Percentiles rank a stretch among this genome's conserved stretches.
These are phyloP conservation scores for Phasianus colchicus DNA, from an alignment of 2,113 vertebrate species.

Conservation along the genomic window DNA sequence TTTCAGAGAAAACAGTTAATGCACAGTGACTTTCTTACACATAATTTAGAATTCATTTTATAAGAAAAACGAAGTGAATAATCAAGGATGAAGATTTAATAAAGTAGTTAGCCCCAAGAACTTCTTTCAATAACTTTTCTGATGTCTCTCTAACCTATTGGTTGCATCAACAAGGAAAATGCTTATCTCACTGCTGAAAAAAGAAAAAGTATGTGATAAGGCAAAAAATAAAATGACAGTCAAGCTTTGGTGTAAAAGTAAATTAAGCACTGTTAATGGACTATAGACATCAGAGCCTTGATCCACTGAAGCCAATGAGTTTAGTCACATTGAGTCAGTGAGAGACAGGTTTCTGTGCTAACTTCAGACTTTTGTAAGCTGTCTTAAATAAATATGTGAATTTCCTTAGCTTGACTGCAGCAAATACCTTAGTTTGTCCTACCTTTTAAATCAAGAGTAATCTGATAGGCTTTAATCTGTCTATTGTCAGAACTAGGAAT, in stretches of 20 bases:
- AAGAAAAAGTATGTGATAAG: background rate
- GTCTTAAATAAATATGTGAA: background rate
- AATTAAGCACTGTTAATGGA: background rate
- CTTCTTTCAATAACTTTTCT: background rate
- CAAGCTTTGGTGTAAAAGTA: background rate
- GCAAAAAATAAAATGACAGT: background rate
- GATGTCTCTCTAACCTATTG: background rate
- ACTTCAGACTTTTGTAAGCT: background rate
- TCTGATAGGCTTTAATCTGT: background rate
- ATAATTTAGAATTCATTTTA: background rate
- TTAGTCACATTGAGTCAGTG: background rate
- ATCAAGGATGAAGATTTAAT: conserved; percentile 24
- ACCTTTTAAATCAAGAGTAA: background rate
- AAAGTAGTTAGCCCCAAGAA: background rate
- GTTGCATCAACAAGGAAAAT: background rate
- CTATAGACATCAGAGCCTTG: background rate
- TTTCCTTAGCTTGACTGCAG: background rate
- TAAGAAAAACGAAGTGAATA: background rate
- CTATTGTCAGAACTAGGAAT: background rate
- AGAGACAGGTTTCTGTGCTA: background rate
- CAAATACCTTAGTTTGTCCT: background rate
- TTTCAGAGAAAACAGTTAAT: conserved; percentile 22
- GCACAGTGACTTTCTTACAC: conserved; percentile 27
- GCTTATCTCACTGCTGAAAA: background rate
- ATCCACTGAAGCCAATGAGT: background rate